phyloP scores from a whole-genome alignment of 2,113 vertebrate species.

The Rhea americana region DNA sequence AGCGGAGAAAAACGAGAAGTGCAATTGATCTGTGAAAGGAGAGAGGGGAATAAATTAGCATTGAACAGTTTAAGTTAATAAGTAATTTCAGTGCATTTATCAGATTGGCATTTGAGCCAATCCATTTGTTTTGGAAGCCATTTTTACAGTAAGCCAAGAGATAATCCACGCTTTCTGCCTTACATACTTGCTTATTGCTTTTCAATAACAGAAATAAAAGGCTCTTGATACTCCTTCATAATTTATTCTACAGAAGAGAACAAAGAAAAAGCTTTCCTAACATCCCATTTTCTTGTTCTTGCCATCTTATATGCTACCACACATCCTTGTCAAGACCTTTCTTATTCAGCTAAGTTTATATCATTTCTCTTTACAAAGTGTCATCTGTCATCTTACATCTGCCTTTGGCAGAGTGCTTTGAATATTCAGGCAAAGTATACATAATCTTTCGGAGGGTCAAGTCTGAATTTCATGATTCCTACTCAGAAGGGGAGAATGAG shows the following conservation, averaged over 20 bases:
- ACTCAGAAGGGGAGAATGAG: neutral
- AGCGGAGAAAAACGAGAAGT: neutral
- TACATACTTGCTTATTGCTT: neutral
- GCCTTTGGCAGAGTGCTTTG: constrained; percentile 30
- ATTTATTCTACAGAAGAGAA: neutral
- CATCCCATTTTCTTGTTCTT: neutral
- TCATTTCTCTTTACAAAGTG: constrained; percentile 22
- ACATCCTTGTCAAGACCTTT: neutral
- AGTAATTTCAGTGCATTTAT: constrained; percentile 31
- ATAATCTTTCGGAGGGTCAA: neutral
- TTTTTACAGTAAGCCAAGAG: neutral
- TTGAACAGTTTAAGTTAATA: constrained; percentile 16
- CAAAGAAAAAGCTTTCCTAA: neutral
- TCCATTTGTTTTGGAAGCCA: neutral
- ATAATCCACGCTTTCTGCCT: neutral
- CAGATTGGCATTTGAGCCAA: constrained; percentile 7
- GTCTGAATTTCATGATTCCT: constrained; percentile 32
- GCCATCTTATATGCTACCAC: neutral
- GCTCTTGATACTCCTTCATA: neutral
- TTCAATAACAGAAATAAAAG: neutral
- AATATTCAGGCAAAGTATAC: constrained; percentile 38
- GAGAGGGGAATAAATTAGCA: constrained; percentile 36
- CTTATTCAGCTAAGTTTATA: neutral
- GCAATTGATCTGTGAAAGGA: constrained; percentile 13
- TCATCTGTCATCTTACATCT: constrained; percentile 7